Percentiles rank a stretch among this genome's conserved stretches.
These are phyloP conservation scores for Notolabrus celidotus DNA, from an alignment of 2,797 vertebrate genomes.

Conservation along the genomic window DNA sequence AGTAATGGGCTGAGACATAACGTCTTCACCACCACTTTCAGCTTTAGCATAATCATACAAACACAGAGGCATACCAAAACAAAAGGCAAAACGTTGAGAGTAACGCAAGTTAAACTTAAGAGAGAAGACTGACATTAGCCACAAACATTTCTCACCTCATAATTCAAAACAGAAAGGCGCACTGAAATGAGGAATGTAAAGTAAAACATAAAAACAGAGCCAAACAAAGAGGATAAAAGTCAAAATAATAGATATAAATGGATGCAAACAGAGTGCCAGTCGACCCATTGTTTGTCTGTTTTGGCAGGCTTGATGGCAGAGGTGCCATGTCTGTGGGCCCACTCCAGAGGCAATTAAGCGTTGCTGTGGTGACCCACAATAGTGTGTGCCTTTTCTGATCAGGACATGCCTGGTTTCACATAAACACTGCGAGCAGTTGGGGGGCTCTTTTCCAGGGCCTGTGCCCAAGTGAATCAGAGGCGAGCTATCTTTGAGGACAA, in stretches of 20 bases:
- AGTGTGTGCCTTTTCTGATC: constrained; percentile 73
- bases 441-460: constrained; percentile 48
- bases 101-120: constrained; percentile 15
- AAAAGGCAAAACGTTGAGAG: constrained; percentile 16
- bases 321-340: constrained; percentile 74
- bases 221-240: constrained; percentile 29
- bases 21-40: constrained; percentile 23
- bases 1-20: constrained; percentile 63
- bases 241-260: constrained; percentile 29
- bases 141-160: constrained; percentile 43
- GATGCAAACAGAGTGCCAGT: constrained; percentile 51
- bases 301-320: constrained; percentile 60
- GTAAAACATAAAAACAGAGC: constrained; percentile 39
- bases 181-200: constrained; percentile 51
- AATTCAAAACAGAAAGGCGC: constrained; percentile 52
- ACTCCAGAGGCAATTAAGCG: constrained; percentile 80
- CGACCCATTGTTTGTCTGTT: constrained; percentile 54
- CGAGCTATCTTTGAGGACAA: constrained; percentile 56
- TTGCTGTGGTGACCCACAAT: constrained; percentile 81
- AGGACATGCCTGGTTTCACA: constrained; percentile 79
- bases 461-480: constrained; percentile 40
- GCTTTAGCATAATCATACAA: constrained; percentile 19
- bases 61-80: constrained; percentile 30
- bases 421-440: constrained; percentile 57
- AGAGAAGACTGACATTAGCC: constrained; percentile 34